These are phyloP conservation scores for Allophyes oxyacanthae DNA, from an alignment of 2,888 invertebrate genomes.

Conservation along the genomic window DNA sequence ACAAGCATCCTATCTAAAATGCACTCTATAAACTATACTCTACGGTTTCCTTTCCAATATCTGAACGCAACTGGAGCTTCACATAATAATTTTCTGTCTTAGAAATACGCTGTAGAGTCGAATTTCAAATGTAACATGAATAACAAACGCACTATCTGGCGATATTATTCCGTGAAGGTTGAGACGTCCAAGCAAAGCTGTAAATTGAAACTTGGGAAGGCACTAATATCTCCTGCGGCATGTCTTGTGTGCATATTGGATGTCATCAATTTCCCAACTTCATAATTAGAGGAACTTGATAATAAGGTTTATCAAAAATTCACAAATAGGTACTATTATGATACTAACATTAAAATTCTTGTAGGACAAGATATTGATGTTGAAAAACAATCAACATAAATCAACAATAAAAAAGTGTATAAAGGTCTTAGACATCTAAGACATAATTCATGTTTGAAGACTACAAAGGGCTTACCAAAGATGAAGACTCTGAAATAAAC, in stretches of 20 bases:
- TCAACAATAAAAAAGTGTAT: neutral
- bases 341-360: too few species aligned
- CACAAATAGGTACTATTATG: too few species aligned
- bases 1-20: conserved; percentile 55
- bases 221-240: conserved; percentile 72
- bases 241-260: conserved; percentile 57
- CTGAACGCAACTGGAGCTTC: conserved; percentile 24
- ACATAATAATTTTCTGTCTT: conserved; percentile 67
- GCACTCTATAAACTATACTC: conserved; percentile 58
- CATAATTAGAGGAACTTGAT: conserved; percentile 20
- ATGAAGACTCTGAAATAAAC: conserved; percentile 61
- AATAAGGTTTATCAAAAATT: too few species aligned
- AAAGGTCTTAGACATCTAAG: neutral
- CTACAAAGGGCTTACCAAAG: conserved; percentile 56
- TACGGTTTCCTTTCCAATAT: conserved; percentile 65
- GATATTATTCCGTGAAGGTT: conserved; percentile 77
- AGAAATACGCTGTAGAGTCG: conserved; percentile 64
- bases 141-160: conserved; percentile 78
- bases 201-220: conserved; percentile 82
- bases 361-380: too few species aligned
- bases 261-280: conserved; percentile 52
- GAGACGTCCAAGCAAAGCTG: conserved; percentile 82
- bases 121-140: conserved; percentile 66
- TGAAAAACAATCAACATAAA: too few species aligned
- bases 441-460: neutral